A percentile compares a stretch with the other conserved stretches of the same genome.
These are phyloP conservation scores for Smutsia temminckii DNA, from an alignment of 2,797 vertebrate genomes.

Conservation along the genomic window DNA sequence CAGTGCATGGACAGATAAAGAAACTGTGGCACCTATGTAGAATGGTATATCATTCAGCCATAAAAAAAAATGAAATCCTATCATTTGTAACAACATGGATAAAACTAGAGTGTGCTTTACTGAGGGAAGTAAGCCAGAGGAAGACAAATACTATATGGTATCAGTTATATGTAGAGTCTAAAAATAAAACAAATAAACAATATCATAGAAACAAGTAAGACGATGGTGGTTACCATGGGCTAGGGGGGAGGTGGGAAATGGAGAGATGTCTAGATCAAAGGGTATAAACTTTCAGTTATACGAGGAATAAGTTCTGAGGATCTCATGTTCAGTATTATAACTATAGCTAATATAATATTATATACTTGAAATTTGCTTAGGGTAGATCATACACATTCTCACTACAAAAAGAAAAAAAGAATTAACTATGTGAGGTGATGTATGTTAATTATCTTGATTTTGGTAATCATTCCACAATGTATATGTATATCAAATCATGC, in stretches of 20 bases:
- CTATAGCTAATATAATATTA: not conserved
- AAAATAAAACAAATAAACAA: not conserved
- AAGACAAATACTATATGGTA: not conserved
- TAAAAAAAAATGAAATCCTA: not conserved
- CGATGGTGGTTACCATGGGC: not conserved
- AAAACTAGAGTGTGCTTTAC: not conserved
- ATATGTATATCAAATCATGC: not conserved
- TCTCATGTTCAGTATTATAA: not conserved
- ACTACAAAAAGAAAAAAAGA: not conserved
- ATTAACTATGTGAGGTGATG: not conserved
- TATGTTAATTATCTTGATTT: not conserved
- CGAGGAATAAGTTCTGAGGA: not conserved
- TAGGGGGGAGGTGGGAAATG: not conserved
- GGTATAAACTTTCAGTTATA: not conserved
- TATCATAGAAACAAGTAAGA: not conserved
- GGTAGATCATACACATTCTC: not conserved
- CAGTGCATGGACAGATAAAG: not conserved
- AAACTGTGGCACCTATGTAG: not conserved
- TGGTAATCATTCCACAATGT: not conserved
- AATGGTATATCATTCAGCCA: not conserved
- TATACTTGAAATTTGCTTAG: not conserved
- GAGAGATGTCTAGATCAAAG: not conserved
- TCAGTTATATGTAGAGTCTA: not conserved
- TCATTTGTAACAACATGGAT: not conserved
- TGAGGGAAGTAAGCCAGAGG: not conserved